These are phyloP conservation scores for Spialia ferax DNA, from an alignment of 2,888 invertebrate species.

Conservation along the genomic window DNA sequence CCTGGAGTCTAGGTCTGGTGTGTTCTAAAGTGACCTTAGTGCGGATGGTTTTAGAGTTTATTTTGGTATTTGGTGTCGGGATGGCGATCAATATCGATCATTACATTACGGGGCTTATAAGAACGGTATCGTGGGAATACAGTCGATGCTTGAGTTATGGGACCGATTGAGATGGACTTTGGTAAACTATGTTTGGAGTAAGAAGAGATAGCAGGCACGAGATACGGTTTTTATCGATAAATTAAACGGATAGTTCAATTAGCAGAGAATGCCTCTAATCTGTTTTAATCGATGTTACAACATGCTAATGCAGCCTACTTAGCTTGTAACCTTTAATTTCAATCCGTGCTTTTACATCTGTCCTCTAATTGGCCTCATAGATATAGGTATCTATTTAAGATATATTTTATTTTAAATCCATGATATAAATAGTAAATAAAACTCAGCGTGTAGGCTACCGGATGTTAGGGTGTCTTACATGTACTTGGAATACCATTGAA, in stretches of 20 bases:
- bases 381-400: too few species aligned
- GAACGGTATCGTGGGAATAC: constrained; percentile 85
- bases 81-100: constrained; percentile 78
- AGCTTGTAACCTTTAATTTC: constrained; percentile 31
- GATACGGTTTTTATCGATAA: constrained; percentile 40
- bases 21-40: constrained; percentile 63
- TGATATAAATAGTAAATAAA: too few species aligned
- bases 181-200: constrained; percentile 39
- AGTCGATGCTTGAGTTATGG: constrained; percentile 74
- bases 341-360: constrained; percentile 21
- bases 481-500: too few species aligned
- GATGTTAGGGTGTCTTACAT: too few species aligned
- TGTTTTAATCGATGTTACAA: constrained; percentile 32
- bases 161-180: constrained; percentile 60
- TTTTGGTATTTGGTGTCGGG: constrained; percentile 56
- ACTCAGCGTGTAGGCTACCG: too few species aligned
- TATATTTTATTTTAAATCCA: too few species aligned
- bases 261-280: constrained; percentile 37
- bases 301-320: constrained; percentile 33
- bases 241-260: constrained; percentile 40
- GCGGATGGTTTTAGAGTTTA: constrained; percentile 60
- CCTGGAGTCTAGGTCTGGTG: constrained; percentile 59
- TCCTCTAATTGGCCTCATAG: constrained; percentile 2
- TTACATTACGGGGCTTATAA: constrained; percentile 76
- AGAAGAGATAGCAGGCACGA: constrained; percentile 28